A percentile compares a stretch with the other conserved stretches of the same genome.
Evolutionary conservation across 2,113 vertebrate species (phyloP).

Genomic region (Tragulus kanchil): DNA sequence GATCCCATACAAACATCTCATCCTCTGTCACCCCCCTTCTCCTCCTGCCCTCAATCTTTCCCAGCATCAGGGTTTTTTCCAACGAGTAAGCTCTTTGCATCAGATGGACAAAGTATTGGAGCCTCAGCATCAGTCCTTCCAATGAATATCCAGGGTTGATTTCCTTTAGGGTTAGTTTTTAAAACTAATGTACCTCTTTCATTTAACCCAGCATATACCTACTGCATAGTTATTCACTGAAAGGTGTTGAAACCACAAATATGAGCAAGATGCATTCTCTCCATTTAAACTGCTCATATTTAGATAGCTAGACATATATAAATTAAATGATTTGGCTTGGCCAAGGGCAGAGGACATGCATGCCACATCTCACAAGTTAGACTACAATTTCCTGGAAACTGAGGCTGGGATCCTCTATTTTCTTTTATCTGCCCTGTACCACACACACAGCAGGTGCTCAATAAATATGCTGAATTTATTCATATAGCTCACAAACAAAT

Average conservation of each 20-base stretch:
- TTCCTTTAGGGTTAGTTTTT: no score
- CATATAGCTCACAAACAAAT: constrained; percentile 30
- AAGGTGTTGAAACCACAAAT: background rate
- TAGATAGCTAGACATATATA: background rate
- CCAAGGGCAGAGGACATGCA: background rate
- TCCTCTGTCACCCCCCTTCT: no score
- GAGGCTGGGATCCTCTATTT: background rate
- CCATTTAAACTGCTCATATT: background rate
- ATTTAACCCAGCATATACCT: background rate
- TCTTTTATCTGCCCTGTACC: background rate
- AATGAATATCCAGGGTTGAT: no score
- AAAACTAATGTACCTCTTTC: background rate
- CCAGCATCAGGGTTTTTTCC: no score
- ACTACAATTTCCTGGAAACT: constrained; percentile 5
- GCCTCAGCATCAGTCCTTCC: no score
- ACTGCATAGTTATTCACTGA: background rate
- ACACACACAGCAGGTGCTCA: background rate
- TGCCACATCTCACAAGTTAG: background rate
- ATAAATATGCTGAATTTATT: background rate
- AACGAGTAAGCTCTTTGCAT: no score
- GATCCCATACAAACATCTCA: no score
- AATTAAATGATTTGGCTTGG: background rate
- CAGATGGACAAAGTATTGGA: no score
- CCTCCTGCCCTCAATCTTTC: no score
- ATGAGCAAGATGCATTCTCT: background rate